These are phyloP conservation scores for Drosophila funebris DNA, from an alignment of 1,140 invertebrate species.

Conservation along the genomic window DNA sequence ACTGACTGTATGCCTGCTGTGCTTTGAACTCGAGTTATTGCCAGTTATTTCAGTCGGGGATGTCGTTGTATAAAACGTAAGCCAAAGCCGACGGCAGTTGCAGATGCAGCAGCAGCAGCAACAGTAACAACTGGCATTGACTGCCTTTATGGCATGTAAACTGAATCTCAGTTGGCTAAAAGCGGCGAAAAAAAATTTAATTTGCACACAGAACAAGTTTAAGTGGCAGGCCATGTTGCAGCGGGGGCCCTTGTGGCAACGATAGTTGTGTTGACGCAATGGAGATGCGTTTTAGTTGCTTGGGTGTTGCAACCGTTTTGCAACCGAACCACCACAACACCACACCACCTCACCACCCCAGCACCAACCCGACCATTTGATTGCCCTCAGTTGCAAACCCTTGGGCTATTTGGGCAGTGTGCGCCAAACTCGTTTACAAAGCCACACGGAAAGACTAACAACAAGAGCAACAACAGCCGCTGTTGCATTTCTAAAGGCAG, in stretches of 20 bases:
- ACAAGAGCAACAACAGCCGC: conserved; percentile 46
- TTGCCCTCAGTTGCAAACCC: conserved; percentile 16
- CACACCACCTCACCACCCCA: no score
- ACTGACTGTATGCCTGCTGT: conserved; percentile 46
- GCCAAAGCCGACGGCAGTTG: neutral
- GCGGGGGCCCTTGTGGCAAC: conserved; percentile 9
- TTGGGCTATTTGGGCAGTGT: conserved; percentile 55
- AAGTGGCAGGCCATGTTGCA: conserved; percentile 54
- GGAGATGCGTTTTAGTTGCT: conserved; percentile 45
- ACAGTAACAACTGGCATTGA: conserved; percentile 13
- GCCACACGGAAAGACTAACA: conserved; percentile 54
- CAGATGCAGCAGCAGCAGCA: conserved; percentile 19
- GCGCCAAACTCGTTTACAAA: conserved; percentile 64
- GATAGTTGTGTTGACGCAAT: conserved; percentile 10
- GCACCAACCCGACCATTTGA: neutral
- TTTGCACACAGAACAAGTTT: conserved; percentile 77
- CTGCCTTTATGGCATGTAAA: conserved; percentile 71
- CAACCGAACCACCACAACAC: no score
- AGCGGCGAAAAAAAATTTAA: conserved; percentile 70
- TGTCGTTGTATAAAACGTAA: conserved; percentile 21
- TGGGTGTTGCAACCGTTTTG: no score
- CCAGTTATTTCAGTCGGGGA: conserved; percentile 30
- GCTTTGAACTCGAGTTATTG: conserved; percentile 80
- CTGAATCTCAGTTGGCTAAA: conserved; percentile 70
- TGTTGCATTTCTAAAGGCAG: conserved; percentile 47